phyloP scores from a whole-genome alignment of 1,140 invertebrate species.

The Danaus melanippus region DNA sequence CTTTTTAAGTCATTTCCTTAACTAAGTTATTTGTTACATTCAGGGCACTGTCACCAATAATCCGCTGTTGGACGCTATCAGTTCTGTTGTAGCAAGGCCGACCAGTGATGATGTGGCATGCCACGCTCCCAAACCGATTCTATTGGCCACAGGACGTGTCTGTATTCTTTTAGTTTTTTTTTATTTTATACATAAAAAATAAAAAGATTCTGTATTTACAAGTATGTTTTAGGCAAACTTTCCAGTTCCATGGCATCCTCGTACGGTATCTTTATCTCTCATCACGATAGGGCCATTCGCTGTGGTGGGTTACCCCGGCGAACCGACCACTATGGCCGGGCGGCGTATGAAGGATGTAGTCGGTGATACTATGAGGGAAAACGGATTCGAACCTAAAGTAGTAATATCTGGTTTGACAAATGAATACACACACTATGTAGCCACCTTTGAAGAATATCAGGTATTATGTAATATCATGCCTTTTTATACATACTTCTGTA shows the following conservation, averaged over 20 bases:
- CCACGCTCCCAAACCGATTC: slow-evolving; percentile 87
- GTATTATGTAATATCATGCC: slow-evolving; percentile 57
- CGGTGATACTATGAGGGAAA: slow-evolving; percentile 44
- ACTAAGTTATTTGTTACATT: slow-evolving; percentile 4
- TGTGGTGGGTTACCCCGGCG: slow-evolving; percentile 87
- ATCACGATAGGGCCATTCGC: slow-evolving; percentile 83
- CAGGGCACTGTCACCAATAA: slow-evolving; percentile 81
- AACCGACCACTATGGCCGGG: slow-evolving; percentile 96
- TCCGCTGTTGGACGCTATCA: slow-evolving; percentile 82
- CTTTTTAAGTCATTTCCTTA: slow-evolving; percentile 1
- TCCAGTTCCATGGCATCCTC: slow-evolving; percentile 91
- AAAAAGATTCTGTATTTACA: background rate
- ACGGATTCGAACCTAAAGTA: slow-evolving; percentile 71
- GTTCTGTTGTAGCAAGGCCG: slow-evolving; percentile 79
- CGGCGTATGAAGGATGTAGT: slow-evolving; percentile 82
- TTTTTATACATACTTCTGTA: too few species aligned
- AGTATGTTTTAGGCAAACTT: slow-evolving; percentile 77
- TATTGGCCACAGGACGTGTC: slow-evolving; percentile 89
- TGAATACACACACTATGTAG: slow-evolving; percentile 90
- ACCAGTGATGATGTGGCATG: slow-evolving; percentile 78
- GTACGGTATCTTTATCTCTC: slow-evolving; percentile 86
- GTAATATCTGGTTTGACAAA: slow-evolving; percentile 90
- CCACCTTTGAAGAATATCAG: slow-evolving; percentile 94
- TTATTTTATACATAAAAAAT: background rate
- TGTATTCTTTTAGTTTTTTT: slow-evolving; percentile 23